Evolutionary conservation across 2,888 invertebrate genomes (phyloP).

Genomic region (Drosophila rubida): DNA sequence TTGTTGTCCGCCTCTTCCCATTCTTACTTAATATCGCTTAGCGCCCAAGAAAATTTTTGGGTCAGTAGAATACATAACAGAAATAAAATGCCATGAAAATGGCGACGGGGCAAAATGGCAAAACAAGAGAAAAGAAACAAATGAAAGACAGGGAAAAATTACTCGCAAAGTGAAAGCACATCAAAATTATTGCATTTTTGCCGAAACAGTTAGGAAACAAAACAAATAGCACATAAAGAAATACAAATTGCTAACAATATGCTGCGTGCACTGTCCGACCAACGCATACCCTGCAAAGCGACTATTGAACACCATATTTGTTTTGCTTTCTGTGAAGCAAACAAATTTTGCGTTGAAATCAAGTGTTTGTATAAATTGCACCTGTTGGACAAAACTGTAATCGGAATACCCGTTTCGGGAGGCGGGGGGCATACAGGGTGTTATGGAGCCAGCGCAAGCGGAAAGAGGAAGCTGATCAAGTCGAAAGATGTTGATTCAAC

Average conservation of each 20-base stretch:
- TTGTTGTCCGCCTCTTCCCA: slow-evolving; percentile 18
- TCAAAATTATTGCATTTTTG: slow-evolving; percentile 6
- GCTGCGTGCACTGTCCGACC: not conserved
- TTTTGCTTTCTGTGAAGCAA: too few relatives aligned
- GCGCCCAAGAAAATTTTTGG: slow-evolving; percentile 57
- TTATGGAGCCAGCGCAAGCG: not conserved
- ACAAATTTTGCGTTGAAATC: too few relatives aligned
- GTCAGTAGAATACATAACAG: slow-evolving; percentile 65
- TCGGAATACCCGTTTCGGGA: not conserved
- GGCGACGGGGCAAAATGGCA: not conserved
- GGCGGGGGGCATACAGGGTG: not conserved
- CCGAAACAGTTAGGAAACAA: slow-evolving; percentile 5
- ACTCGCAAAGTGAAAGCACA: slow-evolving; percentile 44
- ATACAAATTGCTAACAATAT: not conserved
- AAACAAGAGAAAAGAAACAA: not conserved
- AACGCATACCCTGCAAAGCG: not conserved
- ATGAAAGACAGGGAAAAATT: not conserved
- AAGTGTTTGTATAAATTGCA: too few relatives aligned
- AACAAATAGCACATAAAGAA: not conserved
- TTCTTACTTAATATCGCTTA: slow-evolving; percentile 43
- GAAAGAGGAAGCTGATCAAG: slow-evolving; percentile 25
- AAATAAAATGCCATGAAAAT: slow-evolving; percentile 4
- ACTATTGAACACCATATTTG: too few relatives aligned
- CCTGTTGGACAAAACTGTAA: too few relatives aligned
- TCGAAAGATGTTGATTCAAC: slow-evolving; percentile 1